Percentiles rank a stretch among this genome's conserved stretches.
phyloP scores from a whole-genome alignment of 2,113 vertebrate species.

The Semicossyphus pulcher region DNA sequence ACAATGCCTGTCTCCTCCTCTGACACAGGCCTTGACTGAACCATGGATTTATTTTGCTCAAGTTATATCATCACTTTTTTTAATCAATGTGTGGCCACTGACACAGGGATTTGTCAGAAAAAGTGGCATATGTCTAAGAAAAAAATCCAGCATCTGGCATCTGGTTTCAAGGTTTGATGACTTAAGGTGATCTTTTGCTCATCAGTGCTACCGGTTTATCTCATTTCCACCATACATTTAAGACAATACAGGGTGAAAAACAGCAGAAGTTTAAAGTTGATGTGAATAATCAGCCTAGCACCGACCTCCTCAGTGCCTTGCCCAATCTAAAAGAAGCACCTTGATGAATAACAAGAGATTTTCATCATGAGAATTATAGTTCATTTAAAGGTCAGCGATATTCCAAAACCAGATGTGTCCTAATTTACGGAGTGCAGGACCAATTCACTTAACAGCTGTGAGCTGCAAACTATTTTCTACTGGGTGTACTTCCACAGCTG shows the following conservation, averaged over 20 bases:
- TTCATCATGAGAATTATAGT: neutral
- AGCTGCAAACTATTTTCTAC: conserved; percentile 22
- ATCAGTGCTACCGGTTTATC: neutral
- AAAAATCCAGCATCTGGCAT: too few relatives aligned
- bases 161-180: neutral
- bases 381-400: conserved; percentile 8
- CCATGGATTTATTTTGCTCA: neutral
- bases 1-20: neutral
- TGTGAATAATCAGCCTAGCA: too few relatives aligned
- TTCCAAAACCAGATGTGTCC: conserved; percentile 58
- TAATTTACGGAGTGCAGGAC: conserved; percentile 23
- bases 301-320: neutral
- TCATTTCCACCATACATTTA: neutral
- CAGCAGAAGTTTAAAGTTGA: neutral
- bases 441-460: conserved; percentile 57
- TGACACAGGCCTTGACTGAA: neutral
- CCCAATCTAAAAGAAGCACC: neutral
- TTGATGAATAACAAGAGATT: conserved; percentile 2
- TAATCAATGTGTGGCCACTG: neutral
- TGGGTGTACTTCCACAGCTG: conserved; percentile 47
- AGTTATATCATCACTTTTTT: neutral
- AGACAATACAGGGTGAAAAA: neutral
- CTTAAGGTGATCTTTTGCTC: conserved; percentile 9
- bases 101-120: neutral
- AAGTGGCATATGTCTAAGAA: neutral